Conservation (phyloP, 2,113 vertebrate species). For the Bolborhynchus lineola region DNA sequence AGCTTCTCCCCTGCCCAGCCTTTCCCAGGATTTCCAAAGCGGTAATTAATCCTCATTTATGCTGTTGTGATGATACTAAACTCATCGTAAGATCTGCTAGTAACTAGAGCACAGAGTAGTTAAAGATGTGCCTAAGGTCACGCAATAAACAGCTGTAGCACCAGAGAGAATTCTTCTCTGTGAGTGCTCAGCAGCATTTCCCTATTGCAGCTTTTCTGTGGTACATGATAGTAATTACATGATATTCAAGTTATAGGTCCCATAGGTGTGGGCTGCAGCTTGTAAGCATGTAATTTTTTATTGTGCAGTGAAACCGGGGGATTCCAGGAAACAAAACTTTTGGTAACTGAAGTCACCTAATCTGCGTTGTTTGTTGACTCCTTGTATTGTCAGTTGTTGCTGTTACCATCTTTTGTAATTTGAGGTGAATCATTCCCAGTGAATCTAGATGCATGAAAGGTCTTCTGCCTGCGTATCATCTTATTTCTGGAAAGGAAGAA, state of each 20-base stretch:
- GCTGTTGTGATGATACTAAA: neutral
- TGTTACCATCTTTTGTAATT: neutral
- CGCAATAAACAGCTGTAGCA: neutral
- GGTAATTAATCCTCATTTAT: neutral
- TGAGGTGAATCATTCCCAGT: neutral
- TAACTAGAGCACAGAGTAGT: neutral
- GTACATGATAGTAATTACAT: accelerated
- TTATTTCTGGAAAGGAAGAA: neutral
- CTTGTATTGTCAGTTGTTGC: neutral
- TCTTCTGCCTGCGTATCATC: neutral
- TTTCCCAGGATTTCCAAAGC: neutral
- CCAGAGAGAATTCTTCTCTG: neutral
- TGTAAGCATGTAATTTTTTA: neutral
- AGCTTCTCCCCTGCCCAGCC: neutral
- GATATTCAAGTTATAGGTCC: neutral
- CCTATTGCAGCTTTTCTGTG: neutral
- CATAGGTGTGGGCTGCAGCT: neutral
- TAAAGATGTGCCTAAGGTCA: neutral
- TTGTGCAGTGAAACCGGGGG: neutral
- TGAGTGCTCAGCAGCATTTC: neutral
- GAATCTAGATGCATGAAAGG: neutral
- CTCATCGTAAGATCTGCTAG: accelerated
- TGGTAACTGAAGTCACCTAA: neutral
- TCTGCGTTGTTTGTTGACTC: accelerated
- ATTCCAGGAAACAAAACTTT: neutral